These are phyloP conservation scores for Paramormyrops kingsleyae DNA, from an alignment of 2,113 vertebrate species.

Conservation along the genomic window DNA sequence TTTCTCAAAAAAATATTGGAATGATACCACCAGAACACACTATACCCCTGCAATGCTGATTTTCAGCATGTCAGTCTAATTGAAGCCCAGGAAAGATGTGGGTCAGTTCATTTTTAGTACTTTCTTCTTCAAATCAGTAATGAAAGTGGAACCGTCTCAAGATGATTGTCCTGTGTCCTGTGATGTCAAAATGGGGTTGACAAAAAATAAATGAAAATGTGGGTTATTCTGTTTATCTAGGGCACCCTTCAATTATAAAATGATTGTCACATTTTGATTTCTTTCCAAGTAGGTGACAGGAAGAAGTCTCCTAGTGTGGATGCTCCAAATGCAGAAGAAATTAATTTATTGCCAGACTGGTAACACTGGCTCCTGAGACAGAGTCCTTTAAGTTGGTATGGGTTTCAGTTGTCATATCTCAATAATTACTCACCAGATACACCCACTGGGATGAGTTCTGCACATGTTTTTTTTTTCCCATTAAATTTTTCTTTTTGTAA, in stretches of 20 bases:
- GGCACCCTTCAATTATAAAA: constrained; percentile 9
- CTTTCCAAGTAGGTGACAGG: constrained; percentile 3
- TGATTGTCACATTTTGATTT: constrained; percentile 5
- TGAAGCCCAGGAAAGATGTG: constrained; percentile 14
- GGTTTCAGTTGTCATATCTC: neutral
- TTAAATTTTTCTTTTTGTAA: neutral
- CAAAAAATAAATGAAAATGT: constrained; percentile 20
- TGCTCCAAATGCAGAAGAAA: neutral
- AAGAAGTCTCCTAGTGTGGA: neutral
- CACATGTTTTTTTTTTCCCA: neutral
- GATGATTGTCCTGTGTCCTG: constrained; percentile 3
- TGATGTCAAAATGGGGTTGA: constrained; percentile 12
- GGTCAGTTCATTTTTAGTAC: constrained; percentile 17
- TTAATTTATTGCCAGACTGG: neutral
- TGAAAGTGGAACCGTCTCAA: neutral
- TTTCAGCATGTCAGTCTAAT: neutral
- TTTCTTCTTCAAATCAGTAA: neutral
- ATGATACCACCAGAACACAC: neutral
- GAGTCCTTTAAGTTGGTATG: neutral
- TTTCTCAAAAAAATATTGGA: neutral
- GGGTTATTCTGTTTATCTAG: constrained; percentile 8
- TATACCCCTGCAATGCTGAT: constrained; percentile 45
- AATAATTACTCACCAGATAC: neutral
- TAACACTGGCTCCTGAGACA: neutral
- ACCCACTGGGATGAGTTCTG: neutral